phyloP scores from a whole-genome alignment of 1,140 invertebrate species.

The Caenorhabditis tropicalis region DNA sequence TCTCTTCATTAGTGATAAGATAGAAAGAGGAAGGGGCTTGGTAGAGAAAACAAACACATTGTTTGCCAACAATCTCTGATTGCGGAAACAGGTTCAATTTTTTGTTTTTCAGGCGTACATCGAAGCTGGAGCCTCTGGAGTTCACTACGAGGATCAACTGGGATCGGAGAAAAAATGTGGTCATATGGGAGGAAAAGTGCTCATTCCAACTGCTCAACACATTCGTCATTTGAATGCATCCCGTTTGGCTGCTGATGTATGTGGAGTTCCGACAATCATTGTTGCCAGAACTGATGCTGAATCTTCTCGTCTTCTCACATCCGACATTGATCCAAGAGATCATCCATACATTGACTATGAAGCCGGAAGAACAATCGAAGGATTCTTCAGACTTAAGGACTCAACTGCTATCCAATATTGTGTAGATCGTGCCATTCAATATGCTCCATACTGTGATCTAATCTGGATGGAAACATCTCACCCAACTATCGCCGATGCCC shows the following conservation, averaged over 20 bases:
- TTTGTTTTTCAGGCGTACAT: conserved; percentile 70
- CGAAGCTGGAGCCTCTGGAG: conserved; percentile 73
- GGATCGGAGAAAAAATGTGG: conserved; percentile 73
- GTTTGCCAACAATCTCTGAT: neutral
- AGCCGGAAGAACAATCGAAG: conserved; percentile 71
- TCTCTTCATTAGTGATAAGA: neutral
- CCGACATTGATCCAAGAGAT: conserved; percentile 72
- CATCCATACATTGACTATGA: conserved; percentile 72
- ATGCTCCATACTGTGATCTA: conserved; percentile 73
- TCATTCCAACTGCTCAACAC: conserved; percentile 73
- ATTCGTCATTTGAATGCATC: conserved; percentile 73
- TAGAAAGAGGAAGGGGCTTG: neutral
- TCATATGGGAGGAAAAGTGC: conserved; percentile 73
- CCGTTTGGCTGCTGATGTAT: conserved; percentile 72
- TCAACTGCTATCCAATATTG: conserved; percentile 70
- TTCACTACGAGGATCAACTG: conserved; percentile 73
- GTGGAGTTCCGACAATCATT: conserved; percentile 72
- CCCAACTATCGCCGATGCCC: conserved; percentile 69
- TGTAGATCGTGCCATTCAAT: conserved; percentile 71
- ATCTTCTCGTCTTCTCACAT: conserved; percentile 68
- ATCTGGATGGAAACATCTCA: conserved; percentile 73
- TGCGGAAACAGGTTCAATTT: neutral
- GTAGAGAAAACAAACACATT: neutral
- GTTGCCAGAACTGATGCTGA: conserved; percentile 73
- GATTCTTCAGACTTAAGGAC: conserved; percentile 71